Base-by-base conservation (phyloP, 1,140 invertebrate genomes). In the Spodoptera frugiperda region DNA sequence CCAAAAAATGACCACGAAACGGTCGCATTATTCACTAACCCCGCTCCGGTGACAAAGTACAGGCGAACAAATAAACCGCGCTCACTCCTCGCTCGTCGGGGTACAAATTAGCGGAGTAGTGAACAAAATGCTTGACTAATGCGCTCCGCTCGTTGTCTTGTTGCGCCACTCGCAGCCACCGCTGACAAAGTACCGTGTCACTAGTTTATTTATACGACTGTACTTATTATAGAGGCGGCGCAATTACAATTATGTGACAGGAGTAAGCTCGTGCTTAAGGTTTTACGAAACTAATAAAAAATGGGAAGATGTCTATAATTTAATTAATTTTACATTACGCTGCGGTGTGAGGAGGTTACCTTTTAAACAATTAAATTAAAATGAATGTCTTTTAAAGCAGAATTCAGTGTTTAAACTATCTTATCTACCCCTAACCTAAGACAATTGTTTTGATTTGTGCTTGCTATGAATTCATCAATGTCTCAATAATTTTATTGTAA, bases 41-140 rank as follows among this genome's bases (percentile, higher is more conserved):
- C 30, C 39, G 11, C 10, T 3, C 48, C 30, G 25, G 17, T 57
- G 70, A 72, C 70, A 72, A 71, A 54, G 51, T 71, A 59, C 70
- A 57, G 19, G n/a, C 53, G 39, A 48, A 48, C 70, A 46, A 73
- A 73, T 48, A 44, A 57, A 72, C 17, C 10, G 25, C 33, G 11
- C 4, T 19, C 71, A 76, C 73, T 76, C 73, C 73, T 76, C 61
- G 51, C 73, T 65, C 61, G 61, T 76, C 55, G 25, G 44, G 3
- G 5, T 30, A 76, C 73, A 76, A 76, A 76, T 76, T 76, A 48
- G 39, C 46, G 46, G 48, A 44, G 12, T 25, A n/a, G 14, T 46
- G 49, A 44, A 76, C 73, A 76, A 76, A 76, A 76, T 55, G 61
- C 61, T 67, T 67, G 61, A 76, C 73, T 67, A 67, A 76, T 76